These are phyloP conservation scores for Sitobion miscanthi DNA, from an alignment of 1,140 invertebrate species.

Conservation along the genomic window DNA sequence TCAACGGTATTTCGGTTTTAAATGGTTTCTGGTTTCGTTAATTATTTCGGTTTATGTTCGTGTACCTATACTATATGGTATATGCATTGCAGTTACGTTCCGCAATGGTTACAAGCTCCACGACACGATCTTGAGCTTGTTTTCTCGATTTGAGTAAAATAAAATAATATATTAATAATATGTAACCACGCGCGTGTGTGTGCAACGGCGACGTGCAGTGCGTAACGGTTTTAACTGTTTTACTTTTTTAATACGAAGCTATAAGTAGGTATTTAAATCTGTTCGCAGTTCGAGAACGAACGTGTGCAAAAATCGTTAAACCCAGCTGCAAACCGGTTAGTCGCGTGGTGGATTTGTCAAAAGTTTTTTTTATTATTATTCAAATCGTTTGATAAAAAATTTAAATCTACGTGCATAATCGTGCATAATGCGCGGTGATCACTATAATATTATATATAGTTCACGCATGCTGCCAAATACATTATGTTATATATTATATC, in stretches of 20 bases:
- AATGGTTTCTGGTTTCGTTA: background rate
- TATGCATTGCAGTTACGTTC: background rate
- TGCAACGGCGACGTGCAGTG: background rate
- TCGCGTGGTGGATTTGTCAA: background rate
- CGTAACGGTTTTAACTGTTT: background rate
- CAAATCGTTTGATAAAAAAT: slow-evolving; percentile 20
- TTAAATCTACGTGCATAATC: background rate
- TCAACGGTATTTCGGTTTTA: background rate
- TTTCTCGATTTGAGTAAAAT: background rate
- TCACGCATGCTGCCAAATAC: background rate
- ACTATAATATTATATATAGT: background rate
- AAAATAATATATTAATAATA: background rate
- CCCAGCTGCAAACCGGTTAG: background rate
- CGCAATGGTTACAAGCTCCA: background rate
- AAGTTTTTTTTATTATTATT: background rate
- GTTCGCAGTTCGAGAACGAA: background rate
- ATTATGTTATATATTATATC: background rate
- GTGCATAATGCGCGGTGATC: background rate
- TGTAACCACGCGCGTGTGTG: background rate
- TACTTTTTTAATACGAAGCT: background rate
- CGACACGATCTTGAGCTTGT: background rate
- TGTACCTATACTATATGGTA: no score
- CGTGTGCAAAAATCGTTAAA: slow-evolving; percentile 24
- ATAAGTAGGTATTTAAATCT: background rate
- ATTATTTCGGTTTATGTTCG: background rate